Evolutionary conservation across 2,888 invertebrate genomes (phyloP).

Genomic region (Stenoptilia bipunctidactyla): DNA sequence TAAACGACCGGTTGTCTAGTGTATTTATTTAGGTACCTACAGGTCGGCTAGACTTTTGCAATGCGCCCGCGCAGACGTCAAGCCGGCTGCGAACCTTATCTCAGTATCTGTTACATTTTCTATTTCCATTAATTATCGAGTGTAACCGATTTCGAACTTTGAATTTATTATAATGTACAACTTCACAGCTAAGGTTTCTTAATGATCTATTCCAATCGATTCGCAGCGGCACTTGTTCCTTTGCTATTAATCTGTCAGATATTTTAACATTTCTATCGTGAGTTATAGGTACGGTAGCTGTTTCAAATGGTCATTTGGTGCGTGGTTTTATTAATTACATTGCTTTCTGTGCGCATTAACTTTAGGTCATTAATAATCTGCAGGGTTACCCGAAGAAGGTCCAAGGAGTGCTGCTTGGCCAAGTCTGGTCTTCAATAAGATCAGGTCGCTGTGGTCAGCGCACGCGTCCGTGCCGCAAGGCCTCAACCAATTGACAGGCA

Average conservation of each 20-base stretch:
- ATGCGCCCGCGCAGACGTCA: constrained; percentile 48
- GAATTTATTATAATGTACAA: constrained; percentile 41
- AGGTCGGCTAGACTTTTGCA: constrained; percentile 43
- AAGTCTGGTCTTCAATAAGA: constrained; percentile 87
- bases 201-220: constrained; percentile 51
- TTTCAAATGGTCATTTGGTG: background rate
- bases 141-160: background rate
- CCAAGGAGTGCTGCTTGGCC: constrained; percentile 74
- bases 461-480: constrained; percentile 82
- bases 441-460: constrained; percentile 88
- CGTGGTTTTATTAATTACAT: background rate
- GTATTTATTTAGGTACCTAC: constrained; percentile 29
- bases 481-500: constrained; percentile 84
- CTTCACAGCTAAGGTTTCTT: constrained; percentile 50
- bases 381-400: constrained; percentile 63
- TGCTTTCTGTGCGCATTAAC: constrained; percentile 7
- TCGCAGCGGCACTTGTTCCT: constrained; percentile 41
- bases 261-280: constrained; percentile 30
- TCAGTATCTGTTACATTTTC: constrained; percentile 57
- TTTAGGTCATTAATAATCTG: constrained; percentile 21
- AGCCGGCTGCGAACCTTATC: constrained; percentile 55
- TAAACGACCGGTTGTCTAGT: constrained; percentile 50
- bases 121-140: constrained; percentile 56
- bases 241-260: constrained; percentile 35
- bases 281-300: background rate